These are phyloP conservation scores for Neotoxoptera formosana DNA, from an alignment of 1,140 invertebrate species.

Conservation along the genomic window DNA sequence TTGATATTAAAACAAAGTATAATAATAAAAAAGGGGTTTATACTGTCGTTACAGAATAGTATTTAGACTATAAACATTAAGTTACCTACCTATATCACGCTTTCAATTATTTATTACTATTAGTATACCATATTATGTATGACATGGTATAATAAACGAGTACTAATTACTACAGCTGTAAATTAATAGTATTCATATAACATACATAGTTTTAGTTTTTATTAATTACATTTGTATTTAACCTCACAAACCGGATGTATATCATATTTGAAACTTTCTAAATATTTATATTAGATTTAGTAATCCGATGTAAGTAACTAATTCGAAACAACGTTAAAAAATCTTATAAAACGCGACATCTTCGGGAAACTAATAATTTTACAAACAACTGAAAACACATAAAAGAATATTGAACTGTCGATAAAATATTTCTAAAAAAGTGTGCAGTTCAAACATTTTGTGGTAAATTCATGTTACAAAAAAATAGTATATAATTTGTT, in stretches of 20 bases:
- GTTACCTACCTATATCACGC: background rate
- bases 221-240: slow-evolving; percentile 4
- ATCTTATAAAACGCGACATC: background rate
- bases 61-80: background rate
- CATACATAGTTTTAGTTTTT: slow-evolving; percentile 7
- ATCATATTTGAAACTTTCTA: slow-evolving; percentile 28
- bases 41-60: background rate
- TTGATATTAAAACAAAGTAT: too few species aligned
- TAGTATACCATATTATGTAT: background rate
- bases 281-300: background rate
- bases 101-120: background rate
- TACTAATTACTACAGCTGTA: background rate
- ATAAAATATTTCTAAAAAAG: too few species aligned
- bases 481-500: background rate
- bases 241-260: slow-evolving; percentile 35
- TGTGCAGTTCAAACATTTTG: too few species aligned
- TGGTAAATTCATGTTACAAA: background rate
- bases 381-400: too few species aligned
- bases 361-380: background rate
- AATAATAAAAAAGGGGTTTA: too few species aligned
- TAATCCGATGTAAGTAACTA: background rate
- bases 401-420: too few species aligned
- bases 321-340: background rate
- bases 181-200: background rate
- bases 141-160: background rate